A percentile compares a stretch with the other conserved stretches of the same genome.
Conservation (phyloP, 2,797 vertebrate genomes). For the Alouatta caraya region DNA sequence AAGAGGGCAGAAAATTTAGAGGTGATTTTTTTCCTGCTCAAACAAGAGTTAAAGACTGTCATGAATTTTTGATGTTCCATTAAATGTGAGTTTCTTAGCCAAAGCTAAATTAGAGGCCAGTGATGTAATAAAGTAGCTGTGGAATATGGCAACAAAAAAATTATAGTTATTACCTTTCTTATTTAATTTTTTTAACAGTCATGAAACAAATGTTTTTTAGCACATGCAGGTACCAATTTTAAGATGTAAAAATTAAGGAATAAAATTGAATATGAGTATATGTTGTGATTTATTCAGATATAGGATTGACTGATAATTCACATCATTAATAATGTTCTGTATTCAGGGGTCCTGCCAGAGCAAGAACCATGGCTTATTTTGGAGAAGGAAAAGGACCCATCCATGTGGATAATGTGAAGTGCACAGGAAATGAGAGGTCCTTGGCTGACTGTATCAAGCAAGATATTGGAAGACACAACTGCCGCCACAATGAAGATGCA, state of each 20-base stretch:
- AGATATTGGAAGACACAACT: conserved; percentile 93
- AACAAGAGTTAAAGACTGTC: not conserved
- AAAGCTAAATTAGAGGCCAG: not conserved
- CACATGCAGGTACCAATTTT: not conserved
- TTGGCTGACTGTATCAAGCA: conserved; percentile 95
- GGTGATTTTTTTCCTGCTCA: not conserved
- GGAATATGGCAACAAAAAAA: not conserved
- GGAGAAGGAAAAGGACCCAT: conserved; percentile 96
- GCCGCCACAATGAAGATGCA: conserved; percentile 96
- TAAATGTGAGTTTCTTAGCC: conserved; percentile 7
- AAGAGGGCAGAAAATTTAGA: not conserved
- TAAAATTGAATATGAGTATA: not conserved
- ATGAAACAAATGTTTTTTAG: not conserved
- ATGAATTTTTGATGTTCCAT: not conserved
- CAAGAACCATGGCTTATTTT: conserved; percentile 97
- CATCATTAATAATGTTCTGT: conserved; percentile 31
- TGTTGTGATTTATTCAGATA: not conserved
- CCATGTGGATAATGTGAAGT: conserved; percentile 94
- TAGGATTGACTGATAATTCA: not conserved
- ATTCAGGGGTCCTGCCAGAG: conserved; percentile 91
- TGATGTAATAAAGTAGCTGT: not conserved
- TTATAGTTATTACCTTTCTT: not conserved
- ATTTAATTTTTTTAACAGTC: not conserved
- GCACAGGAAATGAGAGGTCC: conserved; percentile 90
- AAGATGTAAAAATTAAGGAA: not conserved